Evolutionary conservation across 2,113 vertebrate genomes (phyloP).

Genomic region (Alouatta palliata): DNA sequence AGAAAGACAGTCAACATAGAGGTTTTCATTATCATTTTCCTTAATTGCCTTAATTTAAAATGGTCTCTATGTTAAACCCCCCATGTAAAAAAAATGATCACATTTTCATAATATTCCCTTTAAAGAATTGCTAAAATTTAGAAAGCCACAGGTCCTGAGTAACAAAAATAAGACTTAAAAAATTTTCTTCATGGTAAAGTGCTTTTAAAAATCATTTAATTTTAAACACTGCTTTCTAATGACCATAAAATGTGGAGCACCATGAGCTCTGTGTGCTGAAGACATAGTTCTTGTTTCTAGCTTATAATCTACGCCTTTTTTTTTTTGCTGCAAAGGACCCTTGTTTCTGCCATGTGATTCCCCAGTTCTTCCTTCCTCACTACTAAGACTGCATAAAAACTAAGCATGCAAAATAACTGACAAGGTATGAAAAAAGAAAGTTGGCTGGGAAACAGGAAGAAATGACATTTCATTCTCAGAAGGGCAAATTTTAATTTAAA

Average conservation of each 20-base stretch:
- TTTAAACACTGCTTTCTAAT: conserved; percentile 13
- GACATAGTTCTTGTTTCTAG: not conserved
- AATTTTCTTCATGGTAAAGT: not conserved
- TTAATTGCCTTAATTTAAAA: not conserved
- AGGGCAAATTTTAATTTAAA: not conserved
- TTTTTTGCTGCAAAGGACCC: not conserved
- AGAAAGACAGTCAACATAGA: not conserved
- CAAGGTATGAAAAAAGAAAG: not conserved
- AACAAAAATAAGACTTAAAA: conserved; percentile 26
- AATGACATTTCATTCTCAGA: not conserved
- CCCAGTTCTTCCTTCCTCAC: not conserved
- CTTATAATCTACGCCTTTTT: not conserved
- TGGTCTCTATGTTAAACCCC: not conserved
- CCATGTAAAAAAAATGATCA: not conserved
- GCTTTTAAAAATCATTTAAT: conserved; percentile 14
- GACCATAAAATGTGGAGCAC: not conserved
- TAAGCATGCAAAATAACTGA: not conserved
- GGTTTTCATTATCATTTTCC: not conserved
- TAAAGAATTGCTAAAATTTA: conserved; percentile 22
- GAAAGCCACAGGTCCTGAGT: not conserved
- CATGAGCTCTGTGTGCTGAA: not conserved
- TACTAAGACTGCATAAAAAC: not conserved
- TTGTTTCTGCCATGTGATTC: not conserved
- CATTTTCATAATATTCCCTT: not conserved
- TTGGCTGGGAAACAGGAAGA: not conserved